phyloP scores from a whole-genome alignment of 2,113 vertebrate species.

The Macheiramphus alcinus region DNA sequence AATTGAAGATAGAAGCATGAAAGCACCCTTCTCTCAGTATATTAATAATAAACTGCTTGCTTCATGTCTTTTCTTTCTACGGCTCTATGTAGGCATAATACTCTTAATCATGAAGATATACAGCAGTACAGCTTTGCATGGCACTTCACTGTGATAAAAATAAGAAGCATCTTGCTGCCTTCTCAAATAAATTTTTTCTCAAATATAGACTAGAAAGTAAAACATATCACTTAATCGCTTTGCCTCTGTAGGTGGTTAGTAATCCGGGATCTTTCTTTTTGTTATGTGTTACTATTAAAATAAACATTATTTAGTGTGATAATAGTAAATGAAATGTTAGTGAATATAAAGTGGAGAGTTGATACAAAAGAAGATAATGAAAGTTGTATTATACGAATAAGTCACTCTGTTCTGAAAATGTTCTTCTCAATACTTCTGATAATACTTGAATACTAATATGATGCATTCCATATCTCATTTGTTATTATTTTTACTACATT shows the following conservation, averaged over 20 bases:
- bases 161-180: neutral
- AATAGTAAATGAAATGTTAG: neutral
- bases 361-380: neutral
- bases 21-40: neutral
- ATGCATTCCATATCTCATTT: neutral
- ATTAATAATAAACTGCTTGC: neutral
- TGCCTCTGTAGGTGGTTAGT: neutral
- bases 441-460: neutral
- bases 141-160: neutral
- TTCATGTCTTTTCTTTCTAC: neutral
- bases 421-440: neutral
- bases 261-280: neutral
- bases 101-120: neutral
- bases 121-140: neutral
- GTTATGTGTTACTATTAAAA: neutral
- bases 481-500: neutral
- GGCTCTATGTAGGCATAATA: neutral
- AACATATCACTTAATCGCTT: neutral
- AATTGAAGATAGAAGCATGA: neutral
- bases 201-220: neutral
- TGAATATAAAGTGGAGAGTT: neutral
- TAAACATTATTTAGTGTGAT: neutral
- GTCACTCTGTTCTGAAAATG: neutral
- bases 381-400: neutral
- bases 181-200: neutral